phyloP scores from a whole-genome alignment of 1,140 invertebrate species.

The Lordiphosa mommai region DNA sequence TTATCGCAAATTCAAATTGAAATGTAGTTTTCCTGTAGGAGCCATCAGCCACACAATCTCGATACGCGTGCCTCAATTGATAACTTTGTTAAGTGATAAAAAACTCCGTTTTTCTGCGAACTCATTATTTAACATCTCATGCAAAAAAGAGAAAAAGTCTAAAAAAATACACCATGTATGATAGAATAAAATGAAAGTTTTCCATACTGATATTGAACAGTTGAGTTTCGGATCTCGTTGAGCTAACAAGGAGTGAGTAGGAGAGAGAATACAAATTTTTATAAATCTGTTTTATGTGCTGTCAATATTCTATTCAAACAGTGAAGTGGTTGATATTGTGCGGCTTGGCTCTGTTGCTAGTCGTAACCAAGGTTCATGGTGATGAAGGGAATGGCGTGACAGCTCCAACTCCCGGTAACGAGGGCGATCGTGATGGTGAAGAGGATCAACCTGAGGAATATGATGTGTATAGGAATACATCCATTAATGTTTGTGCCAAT shows the following conservation, averaged over 20 bases:
- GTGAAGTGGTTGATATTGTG: constrained; percentile 35
- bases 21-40: constrained; percentile 31
- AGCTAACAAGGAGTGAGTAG: constrained; percentile 45
- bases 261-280: background rate
- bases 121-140: constrained; percentile 23
- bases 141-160: background rate
- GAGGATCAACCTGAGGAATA: background rate
- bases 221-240: constrained; percentile 10
- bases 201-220: constrained; percentile 11
- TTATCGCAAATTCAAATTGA: constrained; percentile 24
- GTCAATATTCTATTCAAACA: background rate
- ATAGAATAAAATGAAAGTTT: constrained; percentile 44
- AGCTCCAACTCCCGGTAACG: constrained; percentile 24
- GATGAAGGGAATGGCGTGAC: constrained; percentile 14
- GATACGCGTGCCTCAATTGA: constrained; percentile 35
- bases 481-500: constrained; percentile 35
- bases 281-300: background rate
- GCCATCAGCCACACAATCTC: background rate
- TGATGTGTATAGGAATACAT: constrained; percentile 22
- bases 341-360: constrained; percentile 14
- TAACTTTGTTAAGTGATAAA: constrained; percentile 32
- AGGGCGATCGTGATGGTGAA: background rate
- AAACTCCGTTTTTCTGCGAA: constrained; percentile 31
- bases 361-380: background rate
- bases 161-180: background rate